Conservation (phyloP, 2,113 vertebrate species). For the Eolophus roseicapilla region DNA sequence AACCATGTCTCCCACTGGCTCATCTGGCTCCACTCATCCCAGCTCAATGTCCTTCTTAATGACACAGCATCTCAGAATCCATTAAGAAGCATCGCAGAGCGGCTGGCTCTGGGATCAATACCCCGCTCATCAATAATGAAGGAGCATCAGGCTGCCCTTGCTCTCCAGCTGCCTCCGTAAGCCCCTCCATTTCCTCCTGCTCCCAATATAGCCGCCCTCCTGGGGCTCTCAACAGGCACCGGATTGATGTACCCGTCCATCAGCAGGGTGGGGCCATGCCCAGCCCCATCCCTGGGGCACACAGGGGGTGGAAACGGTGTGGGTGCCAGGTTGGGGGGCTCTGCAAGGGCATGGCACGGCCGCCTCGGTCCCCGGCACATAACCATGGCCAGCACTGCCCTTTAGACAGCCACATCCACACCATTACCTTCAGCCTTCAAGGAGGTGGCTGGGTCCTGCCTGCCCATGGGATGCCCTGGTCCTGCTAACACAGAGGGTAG, state of each 20-base stretch:
- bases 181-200: slow-evolving; percentile 28
- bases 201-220: not conserved
- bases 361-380: accelerated
- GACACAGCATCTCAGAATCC: slow-evolving; percentile 67
- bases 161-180: slow-evolving; percentile 17
- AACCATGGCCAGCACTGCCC: not conserved
- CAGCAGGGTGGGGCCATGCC: not conserved
- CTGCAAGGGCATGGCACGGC: accelerated
- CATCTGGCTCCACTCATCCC: slow-evolving; percentile 14
- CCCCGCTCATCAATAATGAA: slow-evolving; percentile 61
- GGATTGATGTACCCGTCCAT: slow-evolving; percentile 34
- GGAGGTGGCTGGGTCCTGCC: not conserved
- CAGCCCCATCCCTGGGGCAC: accelerated
- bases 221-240: not conserved
- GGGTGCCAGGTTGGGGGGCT: not conserved
- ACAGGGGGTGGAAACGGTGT: not conserved
- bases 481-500: not conserved
- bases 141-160: slow-evolving; percentile 47
- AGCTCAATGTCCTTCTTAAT: slow-evolving; percentile 34
- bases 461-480: accelerated
- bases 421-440: not conserved
- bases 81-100: not conserved
- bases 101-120: slow-evolving; percentile 51
- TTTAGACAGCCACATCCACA: not conserved
- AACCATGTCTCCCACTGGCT: not conserved